A percentile compares a stretch with the other conserved stretches of the same genome.
These are phyloP conservation scores for Minunthozetes semirufus DNA, from an alignment of 2,888 invertebrate genomes.

Conservation along the genomic window DNA sequence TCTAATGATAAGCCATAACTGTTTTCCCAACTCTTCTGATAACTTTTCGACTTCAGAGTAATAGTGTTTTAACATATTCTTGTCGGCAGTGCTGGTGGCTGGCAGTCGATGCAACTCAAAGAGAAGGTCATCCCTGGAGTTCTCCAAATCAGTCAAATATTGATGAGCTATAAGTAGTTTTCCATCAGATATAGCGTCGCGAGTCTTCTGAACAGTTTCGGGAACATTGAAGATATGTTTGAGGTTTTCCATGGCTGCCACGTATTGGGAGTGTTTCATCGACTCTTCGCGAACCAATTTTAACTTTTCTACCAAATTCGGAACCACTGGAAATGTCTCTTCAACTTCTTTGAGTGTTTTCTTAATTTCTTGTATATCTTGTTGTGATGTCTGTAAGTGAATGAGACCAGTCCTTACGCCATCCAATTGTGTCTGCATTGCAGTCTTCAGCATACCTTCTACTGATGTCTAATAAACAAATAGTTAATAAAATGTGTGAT, in stretches of 20 bases:
- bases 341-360: slow-evolving; percentile 69
- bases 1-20: slow-evolving; percentile 78
- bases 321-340: slow-evolving; percentile 65
- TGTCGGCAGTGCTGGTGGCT: slow-evolving; percentile 80
- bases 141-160: slow-evolving; percentile 82
- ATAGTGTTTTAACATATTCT: slow-evolving; percentile 85
- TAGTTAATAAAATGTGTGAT: not conserved
- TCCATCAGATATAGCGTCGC: slow-evolving; percentile 87
- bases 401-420: slow-evolving; percentile 89
- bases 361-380: slow-evolving; percentile 65
- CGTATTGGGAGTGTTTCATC: slow-evolving; percentile 86
- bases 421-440: slow-evolving; percentile 95
- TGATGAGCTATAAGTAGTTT: slow-evolving; percentile 91
- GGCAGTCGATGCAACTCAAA: slow-evolving; percentile 89
- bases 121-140: slow-evolving; percentile 88
- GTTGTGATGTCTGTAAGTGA: slow-evolving; percentile 74
- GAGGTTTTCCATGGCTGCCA: slow-evolving; percentile 93
- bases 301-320: slow-evolving; percentile 69
- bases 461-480: slow-evolving; percentile 64
- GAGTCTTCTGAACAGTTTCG: slow-evolving; percentile 88
- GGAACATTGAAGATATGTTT: slow-evolving; percentile 97
- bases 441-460: slow-evolving; percentile 92
- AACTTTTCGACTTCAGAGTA: slow-evolving; percentile 90
- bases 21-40: slow-evolving; percentile 79
- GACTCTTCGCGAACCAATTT: slow-evolving; percentile 85